Percentiles rank a stretch among this genome's conserved stretches.
Evolutionary conservation across 2,797 vertebrate species (phyloP).

Genomic region (Lerista edwardsae): DNA sequence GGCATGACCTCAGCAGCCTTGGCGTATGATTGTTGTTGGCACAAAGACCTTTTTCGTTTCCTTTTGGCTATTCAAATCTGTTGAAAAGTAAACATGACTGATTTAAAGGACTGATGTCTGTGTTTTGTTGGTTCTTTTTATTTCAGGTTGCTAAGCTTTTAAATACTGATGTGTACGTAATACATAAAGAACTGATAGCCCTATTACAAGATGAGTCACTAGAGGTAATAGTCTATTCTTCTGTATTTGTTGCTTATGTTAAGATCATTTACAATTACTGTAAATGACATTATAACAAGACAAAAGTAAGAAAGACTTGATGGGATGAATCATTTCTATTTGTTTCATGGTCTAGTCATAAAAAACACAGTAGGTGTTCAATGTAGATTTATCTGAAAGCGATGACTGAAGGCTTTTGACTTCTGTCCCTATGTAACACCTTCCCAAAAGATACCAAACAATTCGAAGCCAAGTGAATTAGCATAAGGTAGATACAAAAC

Average conservation of each 20-base stretch:
- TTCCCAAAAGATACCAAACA: conserved; percentile 3
- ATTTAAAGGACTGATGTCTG: conserved; percentile 48
- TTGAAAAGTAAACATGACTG: conserved; percentile 13
- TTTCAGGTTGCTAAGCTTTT: conserved; percentile 92
- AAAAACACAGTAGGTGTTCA: background rate
- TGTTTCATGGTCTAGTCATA: conserved; percentile 26
- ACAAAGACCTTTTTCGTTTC: conserved; percentile 21
- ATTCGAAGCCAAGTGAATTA: background rate
- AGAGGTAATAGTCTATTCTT: conserved; percentile 83
- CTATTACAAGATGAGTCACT: conserved; percentile 92
- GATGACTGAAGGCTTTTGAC: background rate
- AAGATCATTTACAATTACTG: conserved; percentile 36
- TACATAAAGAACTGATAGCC: conserved; percentile 90
- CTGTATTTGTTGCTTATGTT: conserved; percentile 49
- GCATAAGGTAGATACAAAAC: background rate
- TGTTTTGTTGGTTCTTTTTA: conserved; percentile 57
- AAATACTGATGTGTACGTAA: conserved; percentile 85
- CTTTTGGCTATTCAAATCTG: conserved; percentile 9
- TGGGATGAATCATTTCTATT: conserved; percentile 37
- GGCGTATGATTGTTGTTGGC: conserved; percentile 11
- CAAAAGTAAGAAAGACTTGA: conserved; percentile 18
- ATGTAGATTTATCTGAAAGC: conserved; percentile 1
- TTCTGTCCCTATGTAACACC: background rate
- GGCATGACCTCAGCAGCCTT: background rate
- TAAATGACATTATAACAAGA: conserved; percentile 38